A percentile compares a stretch with the other conserved stretches of the same genome.
phyloP scores from a whole-genome alignment of 64 coral and sea anemone genomes.

The Montipora sp. region DNA sequence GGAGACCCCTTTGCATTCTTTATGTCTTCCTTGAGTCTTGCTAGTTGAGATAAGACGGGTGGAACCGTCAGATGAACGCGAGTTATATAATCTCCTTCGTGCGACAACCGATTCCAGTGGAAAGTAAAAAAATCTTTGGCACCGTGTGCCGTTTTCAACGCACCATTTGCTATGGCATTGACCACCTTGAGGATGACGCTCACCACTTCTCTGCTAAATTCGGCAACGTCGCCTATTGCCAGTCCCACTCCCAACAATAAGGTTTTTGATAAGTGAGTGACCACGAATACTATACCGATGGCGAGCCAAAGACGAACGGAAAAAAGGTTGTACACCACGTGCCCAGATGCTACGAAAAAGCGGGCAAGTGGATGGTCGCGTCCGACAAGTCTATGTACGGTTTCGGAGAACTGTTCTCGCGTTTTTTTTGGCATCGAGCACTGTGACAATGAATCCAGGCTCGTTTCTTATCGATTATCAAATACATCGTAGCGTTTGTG shows the following conservation, averaged over 20 bases:
- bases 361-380: not conserved
- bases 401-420: not conserved
- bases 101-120: not conserved
- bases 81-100: not conserved
- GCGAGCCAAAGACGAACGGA: not conserved
- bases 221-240: not conserved
- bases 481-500: not conserved
- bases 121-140: not conserved
- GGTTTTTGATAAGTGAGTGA: not conserved
- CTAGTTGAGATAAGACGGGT: not conserved
- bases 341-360: not conserved
- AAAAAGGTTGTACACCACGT: not conserved
- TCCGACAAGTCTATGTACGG: not conserved
- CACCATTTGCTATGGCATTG: not conserved
- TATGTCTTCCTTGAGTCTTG: not conserved
- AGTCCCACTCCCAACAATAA: not conserved
- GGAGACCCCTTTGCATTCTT: not conserved
- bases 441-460: slow-evolving; percentile 17
- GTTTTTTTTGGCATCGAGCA: not conserved
- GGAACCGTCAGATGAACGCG: not conserved
- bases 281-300: not conserved
- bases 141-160: not conserved
- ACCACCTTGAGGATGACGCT: not conserved
- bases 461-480: not conserved
- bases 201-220: not conserved